Conservation (phyloP, 2,888 invertebrate species). For the Agrotis puta region DNA sequence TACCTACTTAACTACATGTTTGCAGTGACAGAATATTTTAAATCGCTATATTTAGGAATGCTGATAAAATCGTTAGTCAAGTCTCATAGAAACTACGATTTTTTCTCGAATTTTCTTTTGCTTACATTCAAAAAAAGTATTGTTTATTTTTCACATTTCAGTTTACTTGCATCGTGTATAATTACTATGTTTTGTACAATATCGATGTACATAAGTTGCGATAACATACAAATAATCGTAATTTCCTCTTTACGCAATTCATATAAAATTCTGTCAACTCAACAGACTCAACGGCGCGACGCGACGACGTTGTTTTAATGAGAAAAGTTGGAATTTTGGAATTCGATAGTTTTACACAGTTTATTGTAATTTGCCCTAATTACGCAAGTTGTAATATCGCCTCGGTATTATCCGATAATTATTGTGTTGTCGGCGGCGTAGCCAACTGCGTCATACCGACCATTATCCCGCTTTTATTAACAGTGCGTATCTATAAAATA, state of each 20-base stretch:
- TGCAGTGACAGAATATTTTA: no score
- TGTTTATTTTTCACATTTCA: neutral
- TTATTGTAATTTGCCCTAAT: constrained; percentile 64
- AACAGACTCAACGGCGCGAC: constrained; percentile 15
- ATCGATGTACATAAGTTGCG: no score
- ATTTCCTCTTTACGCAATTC: constrained; percentile 6
- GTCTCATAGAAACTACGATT: neutral
- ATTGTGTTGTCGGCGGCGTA: constrained; percentile 52
- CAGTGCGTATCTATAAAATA: constrained; percentile 44
- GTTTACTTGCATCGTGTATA: neutral
- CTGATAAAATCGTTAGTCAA: neutral
- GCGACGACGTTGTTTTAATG: constrained; percentile 39
- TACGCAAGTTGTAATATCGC: constrained; percentile 59
- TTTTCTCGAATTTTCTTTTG: neutral
- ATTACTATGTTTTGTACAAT: neutral
- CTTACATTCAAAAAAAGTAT: neutral
- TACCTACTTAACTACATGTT: no score
- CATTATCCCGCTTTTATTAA: constrained; percentile 40
- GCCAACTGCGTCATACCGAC: constrained; percentile 30
- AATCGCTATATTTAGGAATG: neutral
- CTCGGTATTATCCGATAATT: constrained; percentile 58
- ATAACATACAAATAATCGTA: no score
- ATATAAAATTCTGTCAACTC: constrained; percentile 33
- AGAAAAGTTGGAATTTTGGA: constrained; percentile 57
- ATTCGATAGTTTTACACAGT: constrained; percentile 64